These are phyloP conservation scores for Lobophora halterata DNA, from an alignment of 2,888 invertebrate genomes.

Conservation along the genomic window DNA sequence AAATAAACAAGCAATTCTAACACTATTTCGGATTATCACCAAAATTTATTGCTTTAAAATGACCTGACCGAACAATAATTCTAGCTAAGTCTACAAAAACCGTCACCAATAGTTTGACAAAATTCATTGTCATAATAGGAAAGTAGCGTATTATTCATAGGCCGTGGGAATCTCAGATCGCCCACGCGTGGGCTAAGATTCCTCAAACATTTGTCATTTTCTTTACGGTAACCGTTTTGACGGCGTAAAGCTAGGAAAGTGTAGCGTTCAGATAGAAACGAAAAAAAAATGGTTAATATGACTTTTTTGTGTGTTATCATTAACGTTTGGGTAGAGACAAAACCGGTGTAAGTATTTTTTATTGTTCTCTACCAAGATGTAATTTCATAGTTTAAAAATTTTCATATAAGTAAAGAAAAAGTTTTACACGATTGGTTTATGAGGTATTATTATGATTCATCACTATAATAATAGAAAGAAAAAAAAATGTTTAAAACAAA, in stretches of 20 bases:
- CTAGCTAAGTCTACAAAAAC: conserved; percentile 42
- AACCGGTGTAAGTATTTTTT: too few relatives aligned
- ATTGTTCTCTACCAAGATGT: too few relatives aligned
- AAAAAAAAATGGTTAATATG: background rate
- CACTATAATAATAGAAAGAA: too few relatives aligned
- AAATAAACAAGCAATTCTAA: conserved; percentile 9
- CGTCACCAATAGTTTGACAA: conserved; percentile 36
- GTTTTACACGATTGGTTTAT: too few relatives aligned
- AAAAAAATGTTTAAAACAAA: too few relatives aligned
- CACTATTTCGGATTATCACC: conserved; percentile 24
- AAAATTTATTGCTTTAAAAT: conserved; percentile 25
- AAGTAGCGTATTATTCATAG: conserved; percentile 34
- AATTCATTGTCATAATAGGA: conserved; percentile 36
- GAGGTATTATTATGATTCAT: too few relatives aligned
- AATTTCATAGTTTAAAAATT: too few relatives aligned
- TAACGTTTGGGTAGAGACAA: too few relatives aligned
- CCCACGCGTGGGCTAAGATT: conserved; percentile 44
- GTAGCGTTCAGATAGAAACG: conserved; percentile 1
- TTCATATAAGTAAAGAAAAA: too few relatives aligned
- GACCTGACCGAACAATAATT: conserved; percentile 33
- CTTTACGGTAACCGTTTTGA: conserved; percentile 21
- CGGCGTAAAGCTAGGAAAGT: conserved; percentile 1
- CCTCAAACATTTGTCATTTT: conserved; percentile 47
- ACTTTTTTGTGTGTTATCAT: background rate
- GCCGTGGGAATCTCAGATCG: conserved; percentile 42